Conservation (phyloP, 1,140 invertebrate genomes). For the Drosophila serrata region DNA sequence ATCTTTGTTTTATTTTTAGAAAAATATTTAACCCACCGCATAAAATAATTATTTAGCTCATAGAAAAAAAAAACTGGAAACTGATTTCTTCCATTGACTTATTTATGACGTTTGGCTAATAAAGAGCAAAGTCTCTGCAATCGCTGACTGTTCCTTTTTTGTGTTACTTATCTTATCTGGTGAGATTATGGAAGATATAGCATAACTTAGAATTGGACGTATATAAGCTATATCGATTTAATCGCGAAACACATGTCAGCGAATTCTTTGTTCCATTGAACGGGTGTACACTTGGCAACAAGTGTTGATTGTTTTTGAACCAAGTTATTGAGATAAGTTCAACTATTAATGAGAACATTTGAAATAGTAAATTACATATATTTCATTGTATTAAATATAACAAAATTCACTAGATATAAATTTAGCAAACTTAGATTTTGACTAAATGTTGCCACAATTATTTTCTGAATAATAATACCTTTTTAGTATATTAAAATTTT, state of each 20-base stretch:
- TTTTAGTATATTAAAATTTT: too few species aligned
- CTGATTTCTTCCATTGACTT: not conserved
- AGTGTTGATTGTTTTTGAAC: not conserved
- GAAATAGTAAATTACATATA: too few species aligned
- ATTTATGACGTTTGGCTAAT: conserved; percentile 21
- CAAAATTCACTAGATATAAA: too few species aligned
- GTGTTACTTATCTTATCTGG: conserved; percentile 33
- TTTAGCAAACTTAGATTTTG: too few species aligned
- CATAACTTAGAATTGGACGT: conserved; percentile 42
- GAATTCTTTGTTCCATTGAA: conserved; percentile 6
- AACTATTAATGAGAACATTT: too few species aligned
- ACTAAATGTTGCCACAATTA: too few species aligned
- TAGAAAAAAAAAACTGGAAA: not conserved
- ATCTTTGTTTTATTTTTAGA: conserved; percentile 27
- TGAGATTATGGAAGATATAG: conserved; percentile 40
- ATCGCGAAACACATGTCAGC: conserved; percentile 30
- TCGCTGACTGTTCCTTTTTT: conserved; percentile 1
- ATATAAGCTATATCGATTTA: conserved; percentile 38
- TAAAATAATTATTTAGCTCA: conserved; percentile 27
- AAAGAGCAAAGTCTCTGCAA: conserved; percentile 20
- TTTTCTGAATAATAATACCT: too few species aligned
- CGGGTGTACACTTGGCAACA: not conserved
- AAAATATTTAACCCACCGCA: conserved; percentile 5
- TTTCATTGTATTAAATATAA: too few species aligned
- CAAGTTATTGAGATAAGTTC: not conserved